A percentile compares a stretch with the other conserved stretches of the same genome.
phyloP scores from a whole-genome alignment of 2,888 invertebrate species.

The Latheticus oryzae region DNA sequence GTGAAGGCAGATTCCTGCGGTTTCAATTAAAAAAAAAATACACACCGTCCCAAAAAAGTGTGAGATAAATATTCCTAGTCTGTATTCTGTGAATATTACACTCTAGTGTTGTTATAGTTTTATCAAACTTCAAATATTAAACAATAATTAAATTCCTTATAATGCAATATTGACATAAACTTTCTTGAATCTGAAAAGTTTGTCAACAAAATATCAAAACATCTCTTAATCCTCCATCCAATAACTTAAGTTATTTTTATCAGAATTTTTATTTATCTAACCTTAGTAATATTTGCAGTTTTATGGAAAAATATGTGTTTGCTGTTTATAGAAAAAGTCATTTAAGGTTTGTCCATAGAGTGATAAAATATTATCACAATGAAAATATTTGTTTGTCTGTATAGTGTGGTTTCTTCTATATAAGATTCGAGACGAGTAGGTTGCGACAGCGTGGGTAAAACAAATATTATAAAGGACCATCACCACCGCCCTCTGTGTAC shows the following conservation, averaged over 20 bases:
- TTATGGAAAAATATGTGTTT: constrained; percentile 25
- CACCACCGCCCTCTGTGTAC: constrained; percentile 43
- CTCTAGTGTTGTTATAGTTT: too few relatives aligned
- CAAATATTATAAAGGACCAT: constrained; percentile 54
- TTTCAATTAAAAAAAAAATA: constrained; percentile 31
- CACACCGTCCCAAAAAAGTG: too few relatives aligned
- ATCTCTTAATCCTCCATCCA: background rate
- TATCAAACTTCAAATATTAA: constrained; percentile 30
- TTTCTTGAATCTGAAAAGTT: too few relatives aligned
- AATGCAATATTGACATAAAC: too few relatives aligned
- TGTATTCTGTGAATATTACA: too few relatives aligned
- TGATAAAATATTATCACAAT: constrained; percentile 55
- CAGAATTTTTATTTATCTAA: too few relatives aligned
- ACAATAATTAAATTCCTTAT: too few relatives aligned
- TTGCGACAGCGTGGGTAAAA: constrained; percentile 55
- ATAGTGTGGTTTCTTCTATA: constrained; percentile 48
- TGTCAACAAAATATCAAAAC: constrained; percentile 4
- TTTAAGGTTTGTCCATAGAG: constrained; percentile 43
- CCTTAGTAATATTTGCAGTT: constrained; percentile 40
- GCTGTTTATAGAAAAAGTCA: constrained; percentile 32
- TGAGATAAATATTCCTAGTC: too few relatives aligned
- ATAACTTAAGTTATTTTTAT: constrained; percentile 16
- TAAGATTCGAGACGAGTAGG: constrained; percentile 49
- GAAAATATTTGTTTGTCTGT: constrained; percentile 55
- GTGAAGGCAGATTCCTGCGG: constrained; percentile 26